Evolutionary conservation across 2,797 vertebrate genomes (phyloP).

Genomic region (Sylvilagus floridanus): DNA sequence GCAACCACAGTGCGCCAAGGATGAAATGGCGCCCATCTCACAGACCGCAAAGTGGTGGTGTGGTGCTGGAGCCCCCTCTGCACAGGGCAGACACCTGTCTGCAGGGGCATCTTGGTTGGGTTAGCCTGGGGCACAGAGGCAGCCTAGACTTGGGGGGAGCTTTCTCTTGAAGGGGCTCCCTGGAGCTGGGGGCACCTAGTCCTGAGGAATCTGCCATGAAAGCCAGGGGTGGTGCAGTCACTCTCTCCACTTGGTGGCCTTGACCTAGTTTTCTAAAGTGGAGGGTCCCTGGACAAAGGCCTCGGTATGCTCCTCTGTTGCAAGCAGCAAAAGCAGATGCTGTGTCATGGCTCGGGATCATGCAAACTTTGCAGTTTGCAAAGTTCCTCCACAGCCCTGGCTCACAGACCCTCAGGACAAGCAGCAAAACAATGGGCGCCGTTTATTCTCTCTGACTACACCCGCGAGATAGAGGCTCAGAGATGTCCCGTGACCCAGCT

Average conservation of each 20-base stretch:
- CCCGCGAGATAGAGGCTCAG: background rate
- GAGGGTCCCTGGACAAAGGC: background rate
- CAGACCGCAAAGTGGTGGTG: background rate
- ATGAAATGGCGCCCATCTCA: background rate
- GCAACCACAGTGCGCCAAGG: background rate
- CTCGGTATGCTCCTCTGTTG: background rate
- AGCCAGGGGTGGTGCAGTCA: background rate
- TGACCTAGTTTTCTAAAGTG: background rate
- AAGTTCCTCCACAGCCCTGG: background rate
- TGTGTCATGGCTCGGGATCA: too few relatives aligned
- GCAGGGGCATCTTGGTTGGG: background rate
- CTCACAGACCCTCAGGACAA: background rate
- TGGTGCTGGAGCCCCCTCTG: background rate
- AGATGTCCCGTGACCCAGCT: background rate
- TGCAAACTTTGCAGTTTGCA: background rate
- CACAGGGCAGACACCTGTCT: background rate
- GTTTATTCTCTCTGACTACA: background rate
- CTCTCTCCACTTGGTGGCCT: background rate
- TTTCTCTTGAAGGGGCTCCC: background rate
- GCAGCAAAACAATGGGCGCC: background rate
- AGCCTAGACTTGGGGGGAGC: background rate
- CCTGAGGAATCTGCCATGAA: background rate
- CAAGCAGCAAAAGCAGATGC: background rate
- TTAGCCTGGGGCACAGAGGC: background rate
- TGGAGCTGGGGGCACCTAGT: background rate